phyloP scores from a whole-genome alignment of 2,888 invertebrate species.

The Morpho helenor region DNA sequence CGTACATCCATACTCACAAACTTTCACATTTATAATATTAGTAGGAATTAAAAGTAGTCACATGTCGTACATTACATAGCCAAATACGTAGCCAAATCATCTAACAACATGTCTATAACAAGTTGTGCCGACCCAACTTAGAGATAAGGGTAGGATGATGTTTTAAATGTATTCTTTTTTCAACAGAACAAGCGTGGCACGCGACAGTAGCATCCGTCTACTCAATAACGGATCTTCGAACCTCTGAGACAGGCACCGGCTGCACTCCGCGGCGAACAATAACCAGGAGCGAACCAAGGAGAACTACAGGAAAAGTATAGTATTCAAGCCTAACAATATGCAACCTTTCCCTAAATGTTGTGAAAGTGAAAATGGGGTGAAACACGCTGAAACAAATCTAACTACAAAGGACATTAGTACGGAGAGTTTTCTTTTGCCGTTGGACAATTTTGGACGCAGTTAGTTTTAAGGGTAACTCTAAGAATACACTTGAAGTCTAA shows the following conservation, averaged over 20 bases:
- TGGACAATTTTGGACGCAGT: constrained; percentile 37
- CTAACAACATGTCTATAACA: too few species aligned
- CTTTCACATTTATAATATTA: too few species aligned
- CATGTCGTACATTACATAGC: too few species aligned
- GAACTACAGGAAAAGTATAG: constrained; percentile 56
- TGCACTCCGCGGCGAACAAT: constrained; percentile 49
- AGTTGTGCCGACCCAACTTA: too few species aligned
- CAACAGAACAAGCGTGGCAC: constrained; percentile 60
- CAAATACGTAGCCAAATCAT: too few species aligned
- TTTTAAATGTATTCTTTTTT: neutral
- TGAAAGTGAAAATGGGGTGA: constrained; percentile 53
- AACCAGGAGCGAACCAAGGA: constrained; percentile 52
- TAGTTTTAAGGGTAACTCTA: neutral
- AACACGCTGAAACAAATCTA: constrained; percentile 39
- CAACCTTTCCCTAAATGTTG: constrained; percentile 69
- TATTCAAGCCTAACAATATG: constrained; percentile 44
- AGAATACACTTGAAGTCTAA: too few species aligned
- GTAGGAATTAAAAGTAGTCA: too few species aligned
- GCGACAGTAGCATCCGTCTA: constrained; percentile 66
- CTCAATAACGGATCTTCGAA: constrained; percentile 68
- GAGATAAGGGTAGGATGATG: too few species aligned
- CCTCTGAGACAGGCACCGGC: constrained; percentile 60
- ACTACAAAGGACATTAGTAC: constrained; percentile 53
- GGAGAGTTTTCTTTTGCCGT: constrained; percentile 51
- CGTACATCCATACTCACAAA: too few species aligned